Base-by-base conservation (phyloP, 2,113 vertebrate genomes). In the Vimba vimba region DNA sequence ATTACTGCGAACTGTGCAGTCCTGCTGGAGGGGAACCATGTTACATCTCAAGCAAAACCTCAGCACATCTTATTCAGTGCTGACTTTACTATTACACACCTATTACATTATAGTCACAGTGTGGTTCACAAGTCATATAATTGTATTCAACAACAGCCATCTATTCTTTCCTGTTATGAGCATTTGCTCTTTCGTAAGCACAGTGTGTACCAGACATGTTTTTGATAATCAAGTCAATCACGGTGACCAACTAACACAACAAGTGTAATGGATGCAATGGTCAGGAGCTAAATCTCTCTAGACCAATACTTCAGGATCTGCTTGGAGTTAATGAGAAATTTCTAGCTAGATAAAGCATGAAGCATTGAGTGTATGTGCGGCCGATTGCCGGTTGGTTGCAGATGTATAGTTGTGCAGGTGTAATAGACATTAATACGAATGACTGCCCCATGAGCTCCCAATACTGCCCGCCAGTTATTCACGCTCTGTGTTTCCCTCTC, bases 311-410 rank as follows among this genome's bases (percentile, higher is more conserved):
- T 85, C 71, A 57, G 19, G 71, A 84, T 60, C 68, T 80, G 60
- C 75, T 62, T 89, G 85, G 78, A 85, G 50, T 85, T 89, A 82
- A 87, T 85, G 62, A 52, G 11, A 66, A 89, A 85, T 89, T 85
- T 87, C 71, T 82, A 73, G 85, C 71, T 86, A 81, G 27, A 33
- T 71, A 89, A 89, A 86, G 82, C 88, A 85, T 82, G 76, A 85
- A 89, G 83, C 36, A 85, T 85, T 15, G 69, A 82, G 30, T n/a
- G n/a, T 73, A 15, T 78, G 27, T 52, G 52, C 47, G 6, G 30
- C 50, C 3, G 21, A 30, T 50, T 47, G 12, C 45, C 13, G 30
- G 25, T 83, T 73, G 81, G 81, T 39, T 83, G 81, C 81, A 39
- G 57, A 59, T 57, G 30, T 59, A 59, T 83, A 57, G 30, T 71